These are phyloP conservation scores for Silurus asotus DNA, from an alignment of 2,113 vertebrate species.

Conservation along the genomic window DNA sequence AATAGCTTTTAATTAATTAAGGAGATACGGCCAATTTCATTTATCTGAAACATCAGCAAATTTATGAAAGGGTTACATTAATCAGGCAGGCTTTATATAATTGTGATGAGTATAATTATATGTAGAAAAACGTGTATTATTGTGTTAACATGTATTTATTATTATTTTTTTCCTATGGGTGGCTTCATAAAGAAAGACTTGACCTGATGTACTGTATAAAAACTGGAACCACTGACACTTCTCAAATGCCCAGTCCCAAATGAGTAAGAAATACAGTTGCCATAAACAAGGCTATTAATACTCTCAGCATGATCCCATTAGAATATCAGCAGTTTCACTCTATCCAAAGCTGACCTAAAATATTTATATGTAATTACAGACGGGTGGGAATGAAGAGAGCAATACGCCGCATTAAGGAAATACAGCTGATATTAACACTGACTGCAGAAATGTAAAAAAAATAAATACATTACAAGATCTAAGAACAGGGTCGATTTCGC, in stretches of 20 bases:
- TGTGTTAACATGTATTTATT: background rate
- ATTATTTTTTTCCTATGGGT: background rate
- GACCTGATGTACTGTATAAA: slow-evolving; percentile 19
- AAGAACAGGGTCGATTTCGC: background rate
- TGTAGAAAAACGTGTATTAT: background rate
- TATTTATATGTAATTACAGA: slow-evolving; percentile 79
- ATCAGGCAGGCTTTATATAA: slow-evolving; percentile 64
- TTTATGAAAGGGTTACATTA: slow-evolving; percentile 64
- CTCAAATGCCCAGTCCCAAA: slow-evolving; percentile 50
- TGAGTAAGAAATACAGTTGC: slow-evolving; percentile 51
- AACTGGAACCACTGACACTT: slow-evolving; percentile 50
- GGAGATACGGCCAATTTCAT: slow-evolving; percentile 71
- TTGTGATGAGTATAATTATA: slow-evolving; percentile 61
- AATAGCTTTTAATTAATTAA: slow-evolving; percentile 71
- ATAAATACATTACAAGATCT: background rate
- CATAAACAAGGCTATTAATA: slow-evolving; percentile 71
- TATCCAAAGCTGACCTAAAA: slow-evolving; percentile 75
- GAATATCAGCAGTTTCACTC: slow-evolving; percentile 67
- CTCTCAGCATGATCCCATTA: slow-evolving; percentile 76
- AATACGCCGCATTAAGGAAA: slow-evolving; percentile 66
- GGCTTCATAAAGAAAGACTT: slow-evolving; percentile 10
- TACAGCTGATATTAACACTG: slow-evolving; percentile 27
- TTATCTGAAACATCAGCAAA: slow-evolving; percentile 62
- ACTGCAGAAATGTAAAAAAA: background rate
- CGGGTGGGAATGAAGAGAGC: slow-evolving; percentile 74